Base-by-base conservation (phyloP, 2,797 vertebrate genomes). In the Lutjanus campechanus region DNA sequence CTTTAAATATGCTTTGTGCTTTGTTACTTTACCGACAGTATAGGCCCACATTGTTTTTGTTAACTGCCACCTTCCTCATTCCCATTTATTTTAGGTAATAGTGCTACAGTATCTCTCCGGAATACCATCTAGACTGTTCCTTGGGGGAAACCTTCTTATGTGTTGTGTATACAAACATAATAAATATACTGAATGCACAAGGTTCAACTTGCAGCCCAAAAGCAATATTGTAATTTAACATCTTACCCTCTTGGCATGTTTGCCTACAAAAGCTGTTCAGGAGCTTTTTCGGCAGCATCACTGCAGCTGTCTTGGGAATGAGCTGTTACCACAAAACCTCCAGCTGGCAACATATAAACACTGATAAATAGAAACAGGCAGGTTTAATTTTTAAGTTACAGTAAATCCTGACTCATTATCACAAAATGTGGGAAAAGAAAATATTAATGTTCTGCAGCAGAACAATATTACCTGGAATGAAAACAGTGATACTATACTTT, bases 231-330 rank as follows among this genome's bases (percentile, higher is more conserved):
- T 82, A 85, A 91, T 90, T 84, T 76, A 80, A 73, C 85, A 59
- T 76, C 69, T 74, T 88, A 88, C 76, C 82, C 29, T 84, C 88
- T 81, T 68, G 65, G 65, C 81, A 17, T 87, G 63, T 88, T 90
- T 86, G 79, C 62, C 58, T 78, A 43, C 73, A 68, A 82, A 88
- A 88, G 78, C 82, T 69, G 66, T 73, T 88, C n/a, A 55, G 67
- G 51, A 85, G 82, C 63, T 68, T 64, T 58, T 54, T 66, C 79
- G 77, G 65, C 82, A 82, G 54, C 81, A 79, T 81, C 65, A 17
- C 73, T 53, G 81, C 80, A 78, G 82, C 82, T 76, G 85, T 86
- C 84, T 79, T 50, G 84, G 87, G 84, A 90, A 85, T 88, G 78
- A 81, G 59, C 85, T 88, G 75, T 85, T 87, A 25, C 68, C 22